Percentiles rank a stretch among this genome's conserved stretches.
These are phyloP conservation scores for Sclerurus mexicanus DNA, from an alignment of 2,113 vertebrate species.

Conservation along the genomic window DNA sequence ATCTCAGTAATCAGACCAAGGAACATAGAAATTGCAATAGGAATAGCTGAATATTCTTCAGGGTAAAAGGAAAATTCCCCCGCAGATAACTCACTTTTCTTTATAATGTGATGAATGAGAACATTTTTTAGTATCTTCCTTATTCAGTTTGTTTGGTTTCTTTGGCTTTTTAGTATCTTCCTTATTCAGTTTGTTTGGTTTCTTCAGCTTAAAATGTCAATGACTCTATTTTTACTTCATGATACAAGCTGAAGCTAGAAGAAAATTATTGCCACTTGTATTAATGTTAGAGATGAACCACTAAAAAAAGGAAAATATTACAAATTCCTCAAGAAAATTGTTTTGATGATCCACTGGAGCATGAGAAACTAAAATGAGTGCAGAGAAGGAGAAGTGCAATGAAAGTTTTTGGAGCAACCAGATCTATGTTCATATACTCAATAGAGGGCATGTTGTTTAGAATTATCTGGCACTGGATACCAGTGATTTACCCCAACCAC, in stretches of 20 bases:
- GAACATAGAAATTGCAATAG: not conserved
- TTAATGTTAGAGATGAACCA: not conserved
- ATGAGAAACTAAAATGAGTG: not conserved
- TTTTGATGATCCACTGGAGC: not conserved
- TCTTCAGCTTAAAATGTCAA: not conserved
- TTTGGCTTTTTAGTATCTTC: not conserved
- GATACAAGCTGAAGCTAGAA: not conserved
- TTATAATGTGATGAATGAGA: not conserved
- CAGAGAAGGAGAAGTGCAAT: not conserved
- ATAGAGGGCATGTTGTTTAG: not conserved
- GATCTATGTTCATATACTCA: not conserved
- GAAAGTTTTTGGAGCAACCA: not conserved
- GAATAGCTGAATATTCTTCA: not conserved
- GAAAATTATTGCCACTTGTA: not conserved
- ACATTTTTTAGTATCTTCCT: not conserved
- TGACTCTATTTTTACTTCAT: not conserved
- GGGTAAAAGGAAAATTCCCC: not conserved
- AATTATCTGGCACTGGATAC: not conserved
- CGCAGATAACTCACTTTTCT: not conserved
- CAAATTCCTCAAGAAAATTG: not conserved
- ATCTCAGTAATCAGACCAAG: not conserved
- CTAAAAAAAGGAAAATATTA: not conserved
- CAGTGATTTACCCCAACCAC: not conserved
- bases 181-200: not conserved
- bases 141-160: not conserved